Evolutionary conservation across 2,888 invertebrate species (phyloP), one percentile per base, ranked within the genome.

Genomic region (Mythimna impura): DNA sequence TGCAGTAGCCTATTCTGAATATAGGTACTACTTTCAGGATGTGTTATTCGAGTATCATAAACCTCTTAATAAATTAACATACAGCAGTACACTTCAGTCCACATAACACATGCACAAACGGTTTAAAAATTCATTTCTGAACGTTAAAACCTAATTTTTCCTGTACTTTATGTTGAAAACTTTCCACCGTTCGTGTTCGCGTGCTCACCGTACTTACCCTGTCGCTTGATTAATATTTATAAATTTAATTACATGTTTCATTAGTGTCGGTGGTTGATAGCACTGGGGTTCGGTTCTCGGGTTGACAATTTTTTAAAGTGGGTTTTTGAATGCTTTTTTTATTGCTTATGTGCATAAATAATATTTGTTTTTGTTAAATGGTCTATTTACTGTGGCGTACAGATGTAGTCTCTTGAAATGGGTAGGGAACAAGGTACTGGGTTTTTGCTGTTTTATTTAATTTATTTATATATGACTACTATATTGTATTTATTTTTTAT

Each of bases 151-250:
- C 78, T 75, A 76, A 74, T 80, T 77, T 80, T 80, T 78, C 73
- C 66, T 70, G 77, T 83, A 83, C 78, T 84, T 84, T 70, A 81
- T 61, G 78, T 71, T 72, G 58, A 50, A 75, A 85, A 80, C 63
- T 71, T 82, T 62, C 68, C 90, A 89, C 88, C 88, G 91, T 84
- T 80, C 76, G 71, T 73, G 80, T 68, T 91, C 76, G 91, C 91
- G 91, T 90, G 91, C 80, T 55, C 47, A 67, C 82, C 69, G 80
- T 80, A 84, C 80, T 89, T 88, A 87, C 85, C 86, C 82, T 84
- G 85, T 84, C 84, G 75, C 84, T 87, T 91, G 90, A 93, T 93
- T 93, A 94, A 93, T 93, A 93, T 93, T 93, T 92, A 93, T 93
- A 92, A 91, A 92, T 92, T 92, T 93, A 93, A 93, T 94, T 92